These are phyloP conservation scores for Platycercus adscitus DNA, from an alignment of 2,113 vertebrate species.

Conservation along the genomic window DNA sequence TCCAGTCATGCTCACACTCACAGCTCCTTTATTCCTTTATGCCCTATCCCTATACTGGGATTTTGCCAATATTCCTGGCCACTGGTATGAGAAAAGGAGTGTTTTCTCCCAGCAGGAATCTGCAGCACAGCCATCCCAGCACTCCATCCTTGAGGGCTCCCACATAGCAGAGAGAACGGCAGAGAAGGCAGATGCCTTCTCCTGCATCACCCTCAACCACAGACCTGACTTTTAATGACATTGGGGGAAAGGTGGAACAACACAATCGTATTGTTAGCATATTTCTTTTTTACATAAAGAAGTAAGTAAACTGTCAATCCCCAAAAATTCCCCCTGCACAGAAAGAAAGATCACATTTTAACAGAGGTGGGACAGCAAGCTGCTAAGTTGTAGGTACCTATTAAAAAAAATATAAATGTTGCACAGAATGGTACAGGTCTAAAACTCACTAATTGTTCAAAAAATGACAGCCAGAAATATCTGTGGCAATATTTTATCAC, in stretches of 20 bases:
- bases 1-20: neutral
- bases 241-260: fast-evolving
- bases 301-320: neutral
- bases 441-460: neutral
- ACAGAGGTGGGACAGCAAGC: neutral
- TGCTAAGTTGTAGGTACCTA: neutral
- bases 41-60: neutral
- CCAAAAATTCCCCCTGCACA: neutral
- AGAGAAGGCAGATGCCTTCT: neutral
- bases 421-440: neutral
- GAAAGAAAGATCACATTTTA: neutral
- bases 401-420: neutral
- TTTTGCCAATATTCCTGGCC: neutral
- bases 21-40: neutral
- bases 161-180: neutral
- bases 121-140: neutral
- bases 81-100: neutral
- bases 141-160: neutral
- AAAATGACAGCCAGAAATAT: neutral
- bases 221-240: neutral
- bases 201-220: neutral
- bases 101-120: neutral
- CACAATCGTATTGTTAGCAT: fast-evolving
- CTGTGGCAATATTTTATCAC: neutral
- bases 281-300: neutral